Evolutionary conservation across 2,888 invertebrate species (phyloP).

Genomic region (Caenorhabditis sp.): DNA sequence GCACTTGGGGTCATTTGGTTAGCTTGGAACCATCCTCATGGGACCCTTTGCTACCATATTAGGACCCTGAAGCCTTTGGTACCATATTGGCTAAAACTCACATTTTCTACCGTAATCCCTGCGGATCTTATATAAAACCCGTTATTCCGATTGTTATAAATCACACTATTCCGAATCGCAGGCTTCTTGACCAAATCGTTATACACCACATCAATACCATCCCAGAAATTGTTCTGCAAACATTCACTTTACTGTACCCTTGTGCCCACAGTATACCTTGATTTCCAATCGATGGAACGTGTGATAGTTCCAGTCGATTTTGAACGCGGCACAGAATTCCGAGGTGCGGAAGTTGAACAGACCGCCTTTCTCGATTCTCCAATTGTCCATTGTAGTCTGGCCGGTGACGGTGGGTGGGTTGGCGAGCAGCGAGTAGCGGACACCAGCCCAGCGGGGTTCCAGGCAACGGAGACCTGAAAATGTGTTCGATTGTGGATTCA

Average conservation of each 20-base stretch:
- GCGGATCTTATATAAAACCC: constrained; percentile 86
- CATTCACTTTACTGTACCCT: too few species aligned
- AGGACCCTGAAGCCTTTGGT: too few species aligned
- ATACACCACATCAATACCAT: constrained; percentile 94
- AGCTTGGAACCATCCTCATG: too few species aligned
- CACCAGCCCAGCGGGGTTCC: constrained; percentile 94
- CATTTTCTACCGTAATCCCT: constrained; percentile 86
- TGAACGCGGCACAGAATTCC: constrained; percentile 84
- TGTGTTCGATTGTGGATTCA: too few species aligned
- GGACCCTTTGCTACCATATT: too few species aligned
- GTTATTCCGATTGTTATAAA: constrained; percentile 86
- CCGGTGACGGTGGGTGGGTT: constrained; percentile 85
- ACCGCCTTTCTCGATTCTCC: constrained; percentile 94
- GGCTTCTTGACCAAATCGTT: constrained; percentile 91
- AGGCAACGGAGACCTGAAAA: constrained; percentile 85
- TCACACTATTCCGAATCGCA: constrained; percentile 77
- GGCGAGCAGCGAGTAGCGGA: constrained; percentile 92
- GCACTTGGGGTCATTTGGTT: too few species aligned
- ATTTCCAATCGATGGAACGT: constrained; percentile 82
- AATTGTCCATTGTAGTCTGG: constrained; percentile 91
- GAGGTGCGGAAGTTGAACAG: constrained; percentile 89
- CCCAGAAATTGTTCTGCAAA: constrained; percentile 90
- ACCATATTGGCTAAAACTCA: constrained; percentile 81
- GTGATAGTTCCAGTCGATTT: constrained; percentile 87
- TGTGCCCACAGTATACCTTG: constrained; percentile 24